phyloP scores from a whole-genome alignment of 2,797 vertebrate genomes.

The Lemur catta region DNA sequence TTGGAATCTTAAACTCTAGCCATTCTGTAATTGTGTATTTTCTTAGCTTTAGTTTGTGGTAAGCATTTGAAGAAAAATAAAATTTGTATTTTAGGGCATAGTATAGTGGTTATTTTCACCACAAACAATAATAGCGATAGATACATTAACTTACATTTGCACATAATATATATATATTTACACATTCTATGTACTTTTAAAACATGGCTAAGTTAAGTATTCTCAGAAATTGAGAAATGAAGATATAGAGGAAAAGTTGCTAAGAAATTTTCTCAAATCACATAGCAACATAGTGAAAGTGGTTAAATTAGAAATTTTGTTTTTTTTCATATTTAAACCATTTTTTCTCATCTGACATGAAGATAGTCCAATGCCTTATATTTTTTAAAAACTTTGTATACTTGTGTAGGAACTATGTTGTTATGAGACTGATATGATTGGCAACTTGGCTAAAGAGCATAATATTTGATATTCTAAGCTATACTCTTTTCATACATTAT shows the following conservation, averaged over 20 bases:
- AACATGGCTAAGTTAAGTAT: background rate
- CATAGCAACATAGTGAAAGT: background rate
- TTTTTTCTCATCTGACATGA: background rate
- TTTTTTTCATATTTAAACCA: background rate
- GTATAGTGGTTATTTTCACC: background rate
- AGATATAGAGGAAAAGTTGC: background rate
- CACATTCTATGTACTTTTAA: background rate
- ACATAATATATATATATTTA: background rate
- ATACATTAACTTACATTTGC: background rate
- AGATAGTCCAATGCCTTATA: background rate
- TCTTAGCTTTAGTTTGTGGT: background rate
- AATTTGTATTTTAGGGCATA: background rate
- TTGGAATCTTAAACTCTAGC: background rate
- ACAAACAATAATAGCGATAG: background rate
- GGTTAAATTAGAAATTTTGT: background rate
- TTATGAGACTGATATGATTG: background rate
- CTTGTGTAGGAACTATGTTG: background rate
- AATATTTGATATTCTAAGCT: background rate
- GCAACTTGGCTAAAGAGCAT: background rate
- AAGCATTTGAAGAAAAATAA: constrained; percentile 18
- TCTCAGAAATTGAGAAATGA: background rate
- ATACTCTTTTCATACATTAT: background rate
- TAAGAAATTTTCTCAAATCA: constrained; percentile 7
- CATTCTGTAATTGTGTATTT: background rate
- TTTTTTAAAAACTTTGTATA: background rate